Evolutionary conservation across 2,113 vertebrate genomes (phyloP), one percentile per base, ranked within the genome.

Genomic region (Sminthopsis crassicaudata): DNA sequence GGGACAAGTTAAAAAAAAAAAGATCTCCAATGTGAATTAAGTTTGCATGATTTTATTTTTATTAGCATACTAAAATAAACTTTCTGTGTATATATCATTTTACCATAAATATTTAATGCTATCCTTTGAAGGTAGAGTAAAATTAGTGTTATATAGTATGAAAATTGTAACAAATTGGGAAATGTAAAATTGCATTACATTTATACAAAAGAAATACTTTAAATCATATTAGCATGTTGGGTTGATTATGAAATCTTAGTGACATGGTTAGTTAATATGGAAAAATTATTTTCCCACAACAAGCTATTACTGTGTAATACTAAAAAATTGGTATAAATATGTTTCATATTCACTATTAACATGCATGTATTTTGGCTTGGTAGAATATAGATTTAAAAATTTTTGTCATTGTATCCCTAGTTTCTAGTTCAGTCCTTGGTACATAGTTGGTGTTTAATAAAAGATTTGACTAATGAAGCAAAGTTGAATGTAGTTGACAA

Each of bases 221-320:
- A n/a, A 76, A 76, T n/a, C 30, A 76, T 91, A 76, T 91, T 91
- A 96, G 23, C 88, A 94, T 90, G 22, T 95, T 92, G 88, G 57
- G 92, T 92, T 95, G 30, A 91, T 67, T 95, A 54, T 84, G 92
- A 94, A 93, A 50, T 91, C 46, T 67, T 94, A 46, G n/a, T 94
- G 92, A 93, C 95, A 93, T 95, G 92, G 27, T n/a, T 3, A 1
- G 4, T 76, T 76, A n/a, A 76, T n/a, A 30, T 30, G 12, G 11
- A 14, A 30, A 36, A 67, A 76, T n/a, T n/a, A 19, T 76, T 76
- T 76, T n/a, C 14, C 67, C 14, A 16, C 16, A 19, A 76, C 14
- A 76, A n/a, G 19, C 67, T n/a, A 76, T 76, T 76, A 27, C 16
- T 76, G 30, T 67, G 60, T 67, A 30, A 36, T 67, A 36, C 12